phyloP scores from a whole-genome alignment of 2,797 vertebrate species.

The Fistularia commersonii region DNA sequence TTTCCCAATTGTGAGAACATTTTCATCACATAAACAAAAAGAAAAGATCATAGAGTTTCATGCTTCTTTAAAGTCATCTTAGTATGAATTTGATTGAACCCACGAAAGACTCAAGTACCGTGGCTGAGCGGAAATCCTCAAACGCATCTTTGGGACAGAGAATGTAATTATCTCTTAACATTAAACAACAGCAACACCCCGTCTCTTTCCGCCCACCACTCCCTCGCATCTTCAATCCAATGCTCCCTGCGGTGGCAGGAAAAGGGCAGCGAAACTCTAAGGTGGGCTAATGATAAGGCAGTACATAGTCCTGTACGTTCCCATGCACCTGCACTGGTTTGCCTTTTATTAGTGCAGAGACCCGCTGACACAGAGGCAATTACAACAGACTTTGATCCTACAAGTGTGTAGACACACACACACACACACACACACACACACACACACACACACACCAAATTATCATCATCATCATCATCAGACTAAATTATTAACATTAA shows the following conservation, averaged over 20 bases:
- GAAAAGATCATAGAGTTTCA: too few species aligned
- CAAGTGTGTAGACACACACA: constrained; percentile 6
- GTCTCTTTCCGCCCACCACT: constrained; percentile 22
- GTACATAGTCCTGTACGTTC: constrained; percentile 36
- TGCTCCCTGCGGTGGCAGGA: constrained; percentile 58
- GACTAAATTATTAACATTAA: too few species aligned
- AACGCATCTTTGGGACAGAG: constrained; percentile 22
- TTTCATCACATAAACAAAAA: too few species aligned
- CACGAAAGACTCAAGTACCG: not conserved
- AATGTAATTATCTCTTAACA: constrained; percentile 61
- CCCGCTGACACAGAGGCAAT: constrained; percentile 64
- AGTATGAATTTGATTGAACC: too few species aligned
- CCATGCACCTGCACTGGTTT: constrained; percentile 56
- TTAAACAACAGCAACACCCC: constrained; percentile 30
- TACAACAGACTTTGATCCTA: constrained; percentile 64
- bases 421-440: not conserved
- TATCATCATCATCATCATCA: too few species aligned
- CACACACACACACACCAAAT: not conserved
- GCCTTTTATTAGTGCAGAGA: constrained; percentile 65
- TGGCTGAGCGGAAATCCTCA: constrained; percentile 3
- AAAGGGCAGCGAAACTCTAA: constrained; percentile 62
- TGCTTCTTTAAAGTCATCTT: too few species aligned
- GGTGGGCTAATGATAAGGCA: constrained; percentile 63
- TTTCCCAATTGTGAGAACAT: too few species aligned
- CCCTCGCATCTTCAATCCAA: constrained; percentile 49